Percentiles rank a stretch among this genome's conserved stretches.
phyloP scores from a whole-genome alignment of 2,888 invertebrate genomes.

The Xestia c-nigrum region DNA sequence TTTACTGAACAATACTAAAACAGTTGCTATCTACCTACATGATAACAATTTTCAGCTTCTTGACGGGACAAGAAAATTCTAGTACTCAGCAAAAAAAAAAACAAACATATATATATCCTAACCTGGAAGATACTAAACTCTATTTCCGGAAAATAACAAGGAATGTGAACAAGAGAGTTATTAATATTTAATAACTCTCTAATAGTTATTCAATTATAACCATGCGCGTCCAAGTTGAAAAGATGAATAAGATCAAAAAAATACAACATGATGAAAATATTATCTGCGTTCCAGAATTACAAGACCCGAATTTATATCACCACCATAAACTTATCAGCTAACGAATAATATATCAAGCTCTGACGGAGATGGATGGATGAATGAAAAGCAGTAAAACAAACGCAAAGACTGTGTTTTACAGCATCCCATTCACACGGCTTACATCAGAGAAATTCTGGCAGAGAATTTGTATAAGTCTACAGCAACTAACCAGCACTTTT shows the following conservation, averaged over 20 bases:
- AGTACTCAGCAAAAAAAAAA: background rate
- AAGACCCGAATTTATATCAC: constrained; percentile 15
- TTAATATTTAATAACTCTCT: too few relatives aligned
- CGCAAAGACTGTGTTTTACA: constrained; percentile 9
- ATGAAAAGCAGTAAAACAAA: constrained; percentile 39
- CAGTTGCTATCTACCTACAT: constrained; percentile 30
- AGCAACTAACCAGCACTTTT: constrained; percentile 34
- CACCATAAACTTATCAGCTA: constrained; percentile 31
- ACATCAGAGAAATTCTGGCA: constrained; percentile 35
- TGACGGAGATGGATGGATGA: constrained; percentile 43
- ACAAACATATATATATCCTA: too few relatives aligned
- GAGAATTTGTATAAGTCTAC: constrained; percentile 24
- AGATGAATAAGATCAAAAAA: background rate
- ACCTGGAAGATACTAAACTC: background rate
- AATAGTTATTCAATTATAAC: too few relatives aligned
- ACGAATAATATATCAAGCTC: constrained; percentile 29
- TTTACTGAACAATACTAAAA: constrained; percentile 23
- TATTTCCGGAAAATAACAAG: background rate
- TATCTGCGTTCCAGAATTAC: background rate
- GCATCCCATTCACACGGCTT: constrained; percentile 17
- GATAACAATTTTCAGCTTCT: constrained; percentile 30
- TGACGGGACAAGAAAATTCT: constrained; percentile 16
- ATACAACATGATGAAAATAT: background rate
- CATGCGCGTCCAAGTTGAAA: background rate
- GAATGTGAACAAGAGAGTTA: background rate